Percentiles rank a stretch among this genome's conserved stretches.
Evolutionary conservation across 2,797 vertebrate species (phyloP).

Genomic region (Coracias cyanogaster): DNA sequence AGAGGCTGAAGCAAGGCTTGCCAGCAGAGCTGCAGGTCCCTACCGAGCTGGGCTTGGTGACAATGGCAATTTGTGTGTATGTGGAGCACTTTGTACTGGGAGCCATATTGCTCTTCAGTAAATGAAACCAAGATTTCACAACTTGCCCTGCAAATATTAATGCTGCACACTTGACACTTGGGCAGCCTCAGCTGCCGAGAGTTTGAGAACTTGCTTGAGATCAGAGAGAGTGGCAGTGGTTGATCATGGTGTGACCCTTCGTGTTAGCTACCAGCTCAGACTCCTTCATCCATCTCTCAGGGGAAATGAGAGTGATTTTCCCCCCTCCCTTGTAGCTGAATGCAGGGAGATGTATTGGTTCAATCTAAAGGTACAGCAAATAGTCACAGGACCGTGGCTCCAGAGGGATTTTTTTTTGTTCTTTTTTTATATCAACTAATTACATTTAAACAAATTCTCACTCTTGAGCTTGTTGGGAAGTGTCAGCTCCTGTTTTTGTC

Average conservation of each 20-base stretch:
- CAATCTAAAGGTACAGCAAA: neutral
- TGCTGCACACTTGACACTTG: neutral
- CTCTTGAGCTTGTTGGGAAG: constrained; percentile 24
- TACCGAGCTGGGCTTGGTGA: fast-evolving
- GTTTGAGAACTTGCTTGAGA: neutral
- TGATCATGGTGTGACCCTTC: neutral
- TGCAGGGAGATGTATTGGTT: neutral
- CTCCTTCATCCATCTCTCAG: neutral
- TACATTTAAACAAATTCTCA: constrained; percentile 49
- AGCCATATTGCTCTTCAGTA: fast-evolving
- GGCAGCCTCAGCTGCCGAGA: neutral
- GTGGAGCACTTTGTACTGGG: neutral
- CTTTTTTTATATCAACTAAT: neutral
- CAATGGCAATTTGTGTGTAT: neutral
- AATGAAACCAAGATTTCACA: neutral
- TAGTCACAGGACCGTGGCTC: neutral
- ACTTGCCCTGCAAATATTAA: neutral
- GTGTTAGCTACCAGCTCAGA: neutral
- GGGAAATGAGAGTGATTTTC: neutral
- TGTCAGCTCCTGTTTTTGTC: neutral
- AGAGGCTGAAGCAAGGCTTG: neutral
- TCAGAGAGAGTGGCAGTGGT: neutral
- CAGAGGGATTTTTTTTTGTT: neutral
- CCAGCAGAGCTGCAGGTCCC: neutral
- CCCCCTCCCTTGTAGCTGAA: neutral